A percentile compares a stretch with the other conserved stretches of the same genome.
Evolutionary conservation across 1,140 invertebrate genomes (phyloP).

Genomic region (Drosophila ironensis): DNA sequence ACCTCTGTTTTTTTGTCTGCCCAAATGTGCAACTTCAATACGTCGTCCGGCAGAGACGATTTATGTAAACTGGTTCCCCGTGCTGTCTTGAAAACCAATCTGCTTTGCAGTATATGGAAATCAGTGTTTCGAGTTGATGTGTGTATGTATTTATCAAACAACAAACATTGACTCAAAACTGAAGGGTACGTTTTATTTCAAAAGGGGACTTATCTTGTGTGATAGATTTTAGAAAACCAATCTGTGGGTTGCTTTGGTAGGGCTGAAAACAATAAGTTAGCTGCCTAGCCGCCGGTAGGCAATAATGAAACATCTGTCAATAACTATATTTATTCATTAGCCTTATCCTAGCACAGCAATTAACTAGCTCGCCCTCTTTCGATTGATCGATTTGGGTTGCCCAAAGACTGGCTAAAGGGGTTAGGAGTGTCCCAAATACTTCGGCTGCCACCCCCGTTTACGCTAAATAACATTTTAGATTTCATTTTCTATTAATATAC

Average conservation of each 20-base stretch:
- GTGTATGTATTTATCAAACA: conserved; percentile 11
- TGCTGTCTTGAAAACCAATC: background rate
- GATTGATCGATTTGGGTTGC: too few species aligned
- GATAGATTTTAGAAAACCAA: too few species aligned
- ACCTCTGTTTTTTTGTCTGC: background rate
- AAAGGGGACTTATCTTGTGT: too few species aligned
- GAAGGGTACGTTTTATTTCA: background rate
- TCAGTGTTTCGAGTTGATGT: conserved; percentile 5
- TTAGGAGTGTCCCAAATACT: too few species aligned
- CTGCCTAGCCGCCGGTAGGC: too few species aligned
- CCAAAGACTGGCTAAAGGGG: too few species aligned
- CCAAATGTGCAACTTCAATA: conserved; percentile 31
- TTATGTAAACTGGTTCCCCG: conserved; percentile 19
- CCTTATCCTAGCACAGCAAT: too few species aligned
- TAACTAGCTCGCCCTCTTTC: too few species aligned
- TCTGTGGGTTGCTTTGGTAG: too few species aligned
- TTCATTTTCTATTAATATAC: conserved; percentile 78
- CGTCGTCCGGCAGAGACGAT: conserved; percentile 38
- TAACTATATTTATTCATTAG: too few species aligned
- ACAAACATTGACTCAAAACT: background rate
- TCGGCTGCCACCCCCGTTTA: conserved; percentile 10
- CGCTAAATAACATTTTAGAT: conserved; percentile 52
- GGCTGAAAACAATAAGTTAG: background rate
- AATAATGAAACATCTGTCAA: too few species aligned
- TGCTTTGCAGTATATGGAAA: background rate